Evolutionary conservation across 2,113 vertebrate species (phyloP), one percentile per base, ranked within the genome.

Genomic region (Eurypyga helias): DNA sequence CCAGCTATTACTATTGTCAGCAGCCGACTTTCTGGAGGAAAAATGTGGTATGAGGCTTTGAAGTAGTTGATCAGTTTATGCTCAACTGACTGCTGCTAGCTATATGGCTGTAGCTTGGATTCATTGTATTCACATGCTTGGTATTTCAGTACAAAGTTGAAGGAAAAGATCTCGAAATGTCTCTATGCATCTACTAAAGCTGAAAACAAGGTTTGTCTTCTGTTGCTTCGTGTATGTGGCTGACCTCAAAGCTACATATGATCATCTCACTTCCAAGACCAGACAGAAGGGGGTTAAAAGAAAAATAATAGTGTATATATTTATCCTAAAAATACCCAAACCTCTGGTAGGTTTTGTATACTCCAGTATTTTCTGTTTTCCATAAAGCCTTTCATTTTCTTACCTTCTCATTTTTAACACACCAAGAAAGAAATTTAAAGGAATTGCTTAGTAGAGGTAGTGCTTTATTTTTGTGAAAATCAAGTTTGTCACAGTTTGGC

Each of bases 1-100:
- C 93, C 90, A 95, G 62, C 72, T 95, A 83, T 87, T 84, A 43
- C 69, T 73, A 17, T 43, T 94, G 65, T 90, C 76, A 86, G 23
- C 45, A 83, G 60, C n/a, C 8, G 41, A 26, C 83, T 96, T 83
- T 66, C 1, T 24, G 51, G 34, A 94, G 65, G 31, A 89, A 95
- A 80, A 43, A 11, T 57, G 49, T 57, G 9, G 17, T 46, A 31
- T 48, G 43, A 94, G 54, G 57, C 91, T 96, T 94, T 96, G 89
- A 90, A 96, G 78, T 77, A 80, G 73, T 9, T 80, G 58, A 66
- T 91, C 80, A 82, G 36, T 57, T 41, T 92, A 79, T 89, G 86
- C 94, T 97, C 91, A 60, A 87, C 86, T 29, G 85, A 89, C 93
- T 1, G 0, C 45, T 75, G 55, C 51, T 78, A 43, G 71, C 57